Conservation (phyloP, 2,888 invertebrate genomes). For the Matsumyia berberina region DNA sequence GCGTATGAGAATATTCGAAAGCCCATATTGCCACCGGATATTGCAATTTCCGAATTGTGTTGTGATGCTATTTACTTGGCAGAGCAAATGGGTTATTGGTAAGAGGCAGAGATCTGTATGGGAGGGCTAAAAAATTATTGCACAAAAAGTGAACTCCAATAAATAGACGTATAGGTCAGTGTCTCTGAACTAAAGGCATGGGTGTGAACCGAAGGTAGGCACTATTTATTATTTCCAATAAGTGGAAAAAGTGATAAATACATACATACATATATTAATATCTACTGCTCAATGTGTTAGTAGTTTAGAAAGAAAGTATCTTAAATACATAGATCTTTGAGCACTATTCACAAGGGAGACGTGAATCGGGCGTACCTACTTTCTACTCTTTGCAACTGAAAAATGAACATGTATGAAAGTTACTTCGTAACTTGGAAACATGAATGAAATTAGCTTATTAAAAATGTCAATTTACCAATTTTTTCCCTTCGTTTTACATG, state of each 20-base stretch:
- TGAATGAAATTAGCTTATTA: no score
- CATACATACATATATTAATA: no score
- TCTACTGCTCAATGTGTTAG: no score
- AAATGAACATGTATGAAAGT: no score
- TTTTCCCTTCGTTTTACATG: no score
- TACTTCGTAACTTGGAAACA: no score
- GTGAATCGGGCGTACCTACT: no score
- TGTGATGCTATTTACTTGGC: slow-evolving; percentile 41
- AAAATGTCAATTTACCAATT: no score
- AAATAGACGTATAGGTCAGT: neutral
- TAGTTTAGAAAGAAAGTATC: no score
- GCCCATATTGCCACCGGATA: slow-evolving; percentile 63
- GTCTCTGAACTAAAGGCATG: slow-evolving; percentile 2
- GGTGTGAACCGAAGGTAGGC: neutral
- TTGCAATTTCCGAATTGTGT: slow-evolving; percentile 62
- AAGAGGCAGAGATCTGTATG: slow-evolving; percentile 12
- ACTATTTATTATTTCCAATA: neutral
- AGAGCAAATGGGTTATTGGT: slow-evolving; percentile 3
- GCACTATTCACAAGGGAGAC: no score
- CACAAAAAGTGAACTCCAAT: slow-evolving; percentile 8
- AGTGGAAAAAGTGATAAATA: neutral
- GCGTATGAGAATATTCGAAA: slow-evolving; percentile 42
- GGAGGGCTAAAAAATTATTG: slow-evolving; percentile 18
- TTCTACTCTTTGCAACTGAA: no score
- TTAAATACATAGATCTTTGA: no score